Conservation (phyloP, 37 sponge, comb jelly and placozoan species). For the Ianthella basta region DNA sequence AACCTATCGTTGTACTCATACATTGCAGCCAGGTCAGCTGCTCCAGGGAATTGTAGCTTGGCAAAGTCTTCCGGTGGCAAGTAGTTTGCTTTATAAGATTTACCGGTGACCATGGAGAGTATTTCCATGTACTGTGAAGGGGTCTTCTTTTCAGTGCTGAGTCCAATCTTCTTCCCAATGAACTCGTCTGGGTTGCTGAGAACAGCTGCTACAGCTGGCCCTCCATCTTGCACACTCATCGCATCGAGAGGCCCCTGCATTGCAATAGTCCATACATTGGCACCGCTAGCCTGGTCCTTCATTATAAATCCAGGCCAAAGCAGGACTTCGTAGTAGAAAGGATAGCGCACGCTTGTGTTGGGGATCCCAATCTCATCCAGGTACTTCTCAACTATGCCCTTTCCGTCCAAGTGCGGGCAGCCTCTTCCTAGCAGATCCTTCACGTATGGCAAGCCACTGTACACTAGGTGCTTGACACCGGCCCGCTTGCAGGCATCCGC, state of each 20-base stretch:
- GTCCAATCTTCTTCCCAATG: slow-evolving; percentile 67
- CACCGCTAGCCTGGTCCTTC: slow-evolving; percentile 56
- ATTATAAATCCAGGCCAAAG: neutral
- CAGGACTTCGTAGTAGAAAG: slow-evolving; percentile 72
- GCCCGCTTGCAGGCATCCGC: slow-evolving; percentile 57
- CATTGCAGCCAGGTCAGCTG: slow-evolving; percentile 64
- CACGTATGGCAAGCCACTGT: slow-evolving; percentile 60
- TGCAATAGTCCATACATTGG: slow-evolving; percentile 31
- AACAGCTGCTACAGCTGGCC: slow-evolving; percentile 60
- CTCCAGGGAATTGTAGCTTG: slow-evolving; percentile 59
- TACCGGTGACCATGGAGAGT: slow-evolving; percentile 48
- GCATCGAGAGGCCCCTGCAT: slow-evolving; percentile 66
- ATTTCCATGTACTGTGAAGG: slow-evolving; percentile 53
- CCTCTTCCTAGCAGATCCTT: slow-evolving; percentile 44
- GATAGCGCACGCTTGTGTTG: slow-evolving; percentile 52
- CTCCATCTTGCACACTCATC: no score
- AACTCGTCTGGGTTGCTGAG: slow-evolving; percentile 52
- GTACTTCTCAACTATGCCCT: slow-evolving; percentile 62
- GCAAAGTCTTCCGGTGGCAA: slow-evolving; percentile 44
- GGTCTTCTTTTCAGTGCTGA: slow-evolving; percentile 42
- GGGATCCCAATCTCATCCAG: slow-evolving; percentile 66
- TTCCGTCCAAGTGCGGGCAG: slow-evolving; percentile 69
- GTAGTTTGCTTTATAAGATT: no score
- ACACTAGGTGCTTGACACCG: slow-evolving; percentile 77
- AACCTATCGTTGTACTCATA: slow-evolving; percentile 50